Evolutionary conservation across 2,888 invertebrate species (phyloP).

Genomic region (Drosophila engyochracea): DNA sequence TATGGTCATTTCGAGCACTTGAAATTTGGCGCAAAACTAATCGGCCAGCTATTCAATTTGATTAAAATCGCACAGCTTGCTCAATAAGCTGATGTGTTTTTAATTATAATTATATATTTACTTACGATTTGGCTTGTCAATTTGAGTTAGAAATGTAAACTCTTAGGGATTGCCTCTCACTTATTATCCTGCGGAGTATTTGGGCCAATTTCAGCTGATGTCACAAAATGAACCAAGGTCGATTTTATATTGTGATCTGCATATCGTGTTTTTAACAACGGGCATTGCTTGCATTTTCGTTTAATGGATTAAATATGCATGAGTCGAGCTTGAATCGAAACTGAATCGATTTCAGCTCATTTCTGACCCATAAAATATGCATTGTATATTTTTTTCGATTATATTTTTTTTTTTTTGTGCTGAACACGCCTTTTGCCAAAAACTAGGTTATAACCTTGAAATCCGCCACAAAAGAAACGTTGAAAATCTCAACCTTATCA

Average conservation of each 20-base stretch:
- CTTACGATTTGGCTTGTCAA: constrained; percentile 34
- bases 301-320: constrained; percentile 60
- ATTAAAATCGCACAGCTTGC: constrained; percentile 40
- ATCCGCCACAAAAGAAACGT: constrained; percentile 66
- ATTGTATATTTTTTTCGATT: constrained; percentile 46
- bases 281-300: constrained; percentile 44
- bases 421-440: constrained; percentile 65
- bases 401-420: constrained; percentile 2
- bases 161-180: constrained; percentile 21
- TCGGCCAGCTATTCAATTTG: constrained; percentile 23
- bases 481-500: constrained; percentile 61
- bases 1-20: constrained; percentile 68
- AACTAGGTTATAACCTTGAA: constrained; percentile 81
- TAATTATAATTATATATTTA: constrained; percentile 61
- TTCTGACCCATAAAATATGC: constrained; percentile 72
- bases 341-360: constrained; percentile 59
- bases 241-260: constrained; percentile 61
- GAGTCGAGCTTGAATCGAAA: constrained; percentile 53
- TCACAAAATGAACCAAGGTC: constrained; percentile 59
- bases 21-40: constrained; percentile 36
- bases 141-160: constrained; percentile 7
- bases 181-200: constrained; percentile 26
- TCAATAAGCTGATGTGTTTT: constrained; percentile 62
- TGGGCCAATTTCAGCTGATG: constrained; percentile 28
- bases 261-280: constrained; percentile 54